Conservation (phyloP, 2,888 invertebrate genomes). For the Trichopoda pennipes region DNA sequence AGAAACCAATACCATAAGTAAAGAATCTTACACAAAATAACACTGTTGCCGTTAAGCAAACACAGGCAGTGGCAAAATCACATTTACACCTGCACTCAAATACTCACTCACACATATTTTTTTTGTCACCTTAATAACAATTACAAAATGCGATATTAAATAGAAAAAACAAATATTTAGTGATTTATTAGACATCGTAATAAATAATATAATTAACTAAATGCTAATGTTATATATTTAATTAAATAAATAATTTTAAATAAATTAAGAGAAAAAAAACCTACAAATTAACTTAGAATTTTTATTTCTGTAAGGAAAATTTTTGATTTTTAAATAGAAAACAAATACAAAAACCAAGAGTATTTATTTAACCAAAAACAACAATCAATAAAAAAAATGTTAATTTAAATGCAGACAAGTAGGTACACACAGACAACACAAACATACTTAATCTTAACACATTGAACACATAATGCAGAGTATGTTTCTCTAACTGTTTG, state of each 20-base stretch:
- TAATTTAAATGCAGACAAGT: no score
- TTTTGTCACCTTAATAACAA: constrained; percentile 50
- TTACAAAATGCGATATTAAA: constrained; percentile 31
- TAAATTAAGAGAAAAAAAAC: constrained; percentile 4
- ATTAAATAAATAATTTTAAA: constrained; percentile 16
- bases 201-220: constrained; percentile 26
- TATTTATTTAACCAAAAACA: not conserved
- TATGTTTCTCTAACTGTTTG: no score
- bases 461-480: no score
- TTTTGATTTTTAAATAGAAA: not conserved
- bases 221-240: constrained; percentile 25
- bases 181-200: constrained; percentile 42
- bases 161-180: not conserved
- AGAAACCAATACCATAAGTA: no score
- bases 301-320: constrained; percentile 10
- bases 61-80: not conserved
- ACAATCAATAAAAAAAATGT: no score
- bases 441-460: no score
- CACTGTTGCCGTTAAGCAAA: constrained; percentile 2
- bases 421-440: no score
- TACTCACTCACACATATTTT: not conserved
- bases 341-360: not conserved
- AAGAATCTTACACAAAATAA: no score
- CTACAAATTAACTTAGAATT: constrained; percentile 11
- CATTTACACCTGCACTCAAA: not conserved